Conservation (phyloP, 2,113 vertebrate species). For the Hemicordylus capensis region DNA sequence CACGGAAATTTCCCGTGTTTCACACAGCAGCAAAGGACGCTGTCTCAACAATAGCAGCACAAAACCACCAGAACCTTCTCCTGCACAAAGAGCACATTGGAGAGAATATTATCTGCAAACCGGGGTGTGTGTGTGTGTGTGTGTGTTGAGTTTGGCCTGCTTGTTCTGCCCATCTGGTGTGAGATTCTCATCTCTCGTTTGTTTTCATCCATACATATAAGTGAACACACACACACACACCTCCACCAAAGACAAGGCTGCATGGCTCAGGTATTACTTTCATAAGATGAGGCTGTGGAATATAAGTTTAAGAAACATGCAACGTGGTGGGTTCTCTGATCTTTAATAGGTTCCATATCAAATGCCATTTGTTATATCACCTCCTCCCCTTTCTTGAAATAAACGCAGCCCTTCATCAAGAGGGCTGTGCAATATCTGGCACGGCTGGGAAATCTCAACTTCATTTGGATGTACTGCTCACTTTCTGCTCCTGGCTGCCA, state of each 20-base stretch:
- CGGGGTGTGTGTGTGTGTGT: too few species aligned
- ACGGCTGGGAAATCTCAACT: not conserved
- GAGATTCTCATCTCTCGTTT: not conserved
- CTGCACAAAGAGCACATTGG: too few species aligned
- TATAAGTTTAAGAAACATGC: not conserved
- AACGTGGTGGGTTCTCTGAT: not conserved
- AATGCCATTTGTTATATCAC: too few species aligned
- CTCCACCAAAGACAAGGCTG: not conserved
- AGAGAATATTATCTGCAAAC: too few species aligned
- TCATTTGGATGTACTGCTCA: not conserved
- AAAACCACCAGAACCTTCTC: not conserved
- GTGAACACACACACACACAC: too few species aligned
- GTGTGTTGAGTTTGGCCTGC: not conserved
- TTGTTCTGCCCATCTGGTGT: not conserved
- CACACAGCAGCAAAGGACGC: not conserved
- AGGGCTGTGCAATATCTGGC: not conserved
- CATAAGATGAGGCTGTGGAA: not conserved
- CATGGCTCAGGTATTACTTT: not conserved
- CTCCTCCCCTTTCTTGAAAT: not conserved
- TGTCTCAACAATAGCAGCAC: too few species aligned
- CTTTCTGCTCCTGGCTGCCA: too few species aligned
- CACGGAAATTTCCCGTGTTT: not conserved
- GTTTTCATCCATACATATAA: not conserved
- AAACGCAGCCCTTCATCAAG: not conserved
- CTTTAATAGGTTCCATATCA: not conserved